These are phyloP conservation scores for Dicyrtoma fusca DNA, from an alignment of 2,888 invertebrate genomes.

Conservation along the genomic window DNA sequence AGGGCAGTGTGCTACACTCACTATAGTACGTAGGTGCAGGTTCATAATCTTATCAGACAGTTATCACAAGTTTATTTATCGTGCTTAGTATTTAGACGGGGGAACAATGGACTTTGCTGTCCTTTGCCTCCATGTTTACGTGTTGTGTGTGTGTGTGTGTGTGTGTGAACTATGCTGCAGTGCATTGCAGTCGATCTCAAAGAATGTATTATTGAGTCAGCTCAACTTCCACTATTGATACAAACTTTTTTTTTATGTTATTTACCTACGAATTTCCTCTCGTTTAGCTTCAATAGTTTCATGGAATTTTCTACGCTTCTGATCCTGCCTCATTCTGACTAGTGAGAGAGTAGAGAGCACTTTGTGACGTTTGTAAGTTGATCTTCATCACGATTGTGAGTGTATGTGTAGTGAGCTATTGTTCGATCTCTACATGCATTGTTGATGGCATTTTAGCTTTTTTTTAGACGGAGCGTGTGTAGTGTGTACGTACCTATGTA, in stretches of 20 bases:
- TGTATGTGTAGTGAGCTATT: too few species aligned
- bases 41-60: constrained; percentile 11
- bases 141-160: not conserved
- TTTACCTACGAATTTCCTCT: not conserved
- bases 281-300: constrained; percentile 1
- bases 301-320: not conserved
- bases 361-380: too few species aligned
- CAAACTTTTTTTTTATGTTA: too few species aligned
- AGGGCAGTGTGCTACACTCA: constrained; percentile 30
- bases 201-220: too few species aligned
- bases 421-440: too few species aligned
- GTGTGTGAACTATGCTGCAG: too few species aligned
- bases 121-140: not conserved
- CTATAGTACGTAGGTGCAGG: not conserved
- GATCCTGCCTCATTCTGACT: not conserved
- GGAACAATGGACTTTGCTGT: constrained; percentile 15
- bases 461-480: too few species aligned
- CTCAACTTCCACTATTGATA: too few species aligned
- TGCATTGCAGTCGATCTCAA: too few species aligned
- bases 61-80: constrained; percentile 14
- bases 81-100: not conserved
- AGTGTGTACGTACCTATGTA: too few species aligned
- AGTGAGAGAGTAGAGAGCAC: not conserved
- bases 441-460: too few species aligned
- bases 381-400: too few species aligned